Conservation (phyloP, 1,140 invertebrate genomes). For the Sinella curviseta region DNA sequence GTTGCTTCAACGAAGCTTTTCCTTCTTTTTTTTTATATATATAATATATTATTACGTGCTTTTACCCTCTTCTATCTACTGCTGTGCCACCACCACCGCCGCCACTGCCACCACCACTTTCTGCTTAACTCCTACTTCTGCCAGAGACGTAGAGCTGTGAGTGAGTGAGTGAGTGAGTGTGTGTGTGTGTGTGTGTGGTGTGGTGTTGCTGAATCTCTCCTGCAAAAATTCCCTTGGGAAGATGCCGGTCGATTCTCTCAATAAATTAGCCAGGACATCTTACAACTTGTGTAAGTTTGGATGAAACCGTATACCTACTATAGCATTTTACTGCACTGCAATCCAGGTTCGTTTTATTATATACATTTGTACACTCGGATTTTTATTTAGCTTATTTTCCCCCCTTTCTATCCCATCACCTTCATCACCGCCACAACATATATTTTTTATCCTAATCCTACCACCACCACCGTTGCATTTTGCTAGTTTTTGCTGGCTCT, state of each 20-base stretch:
- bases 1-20: neutral
- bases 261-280: slow-evolving; percentile 16
- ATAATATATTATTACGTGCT: neutral
- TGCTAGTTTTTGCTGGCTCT: too few species aligned
- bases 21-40: neutral
- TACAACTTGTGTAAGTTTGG: neutral
- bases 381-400: too few species aligned
- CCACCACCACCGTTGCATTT: too few species aligned
- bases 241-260: slow-evolving; percentile 17
- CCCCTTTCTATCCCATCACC: too few species aligned
- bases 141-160: too few species aligned
- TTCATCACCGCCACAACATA: too few species aligned
- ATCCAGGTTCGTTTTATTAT: too few species aligned
- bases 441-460: too few species aligned
- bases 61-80: neutral
- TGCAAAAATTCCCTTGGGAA: slow-evolving; percentile 13
- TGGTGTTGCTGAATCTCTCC: slow-evolving; percentile 5
- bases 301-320: neutral
- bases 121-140: too few species aligned
- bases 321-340: too few species aligned
- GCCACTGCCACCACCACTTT: neutral
- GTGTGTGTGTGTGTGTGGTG: neutral
- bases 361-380: too few species aligned
- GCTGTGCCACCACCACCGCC: neutral
- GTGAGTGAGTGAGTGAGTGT: neutral